phyloP scores from a whole-genome alignment of 2,797 vertebrate genomes.

The Silurus aristotelis region DNA sequence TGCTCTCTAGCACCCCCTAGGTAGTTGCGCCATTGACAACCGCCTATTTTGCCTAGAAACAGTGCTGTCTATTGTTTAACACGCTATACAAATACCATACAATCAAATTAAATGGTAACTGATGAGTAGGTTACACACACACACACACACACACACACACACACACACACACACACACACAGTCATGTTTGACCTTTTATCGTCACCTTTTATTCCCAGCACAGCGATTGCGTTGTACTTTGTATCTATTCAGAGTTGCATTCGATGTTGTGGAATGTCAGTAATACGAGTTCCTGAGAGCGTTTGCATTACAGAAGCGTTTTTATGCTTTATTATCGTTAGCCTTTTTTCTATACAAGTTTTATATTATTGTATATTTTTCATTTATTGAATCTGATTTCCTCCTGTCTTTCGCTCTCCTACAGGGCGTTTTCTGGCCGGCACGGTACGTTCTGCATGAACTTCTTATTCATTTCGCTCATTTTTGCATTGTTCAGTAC shows the following conservation, averaged over 20 bases:
- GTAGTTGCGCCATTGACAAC: no score
- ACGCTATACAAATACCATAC: no score
- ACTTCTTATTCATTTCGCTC: neutral
- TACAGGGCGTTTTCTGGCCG: conserved; percentile 92
- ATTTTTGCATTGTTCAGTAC: neutral
- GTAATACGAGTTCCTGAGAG: neutral
- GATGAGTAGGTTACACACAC: neutral
- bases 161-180: neutral
- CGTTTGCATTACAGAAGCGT: no score
- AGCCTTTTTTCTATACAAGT: no score
- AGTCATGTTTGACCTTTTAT: neutral
- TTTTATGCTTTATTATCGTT: no score
- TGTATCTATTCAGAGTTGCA: neutral
- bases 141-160: neutral
- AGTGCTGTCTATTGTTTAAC: no score
- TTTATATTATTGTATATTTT: neutral
- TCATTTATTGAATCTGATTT: neutral
- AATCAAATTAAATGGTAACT: neutral
- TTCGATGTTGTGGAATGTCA: neutral
- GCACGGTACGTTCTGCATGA: conserved; percentile 81
- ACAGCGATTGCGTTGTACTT: neutral
- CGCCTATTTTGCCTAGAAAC: no score
- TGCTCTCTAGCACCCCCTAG: no score
- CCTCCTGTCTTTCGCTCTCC: conserved; percentile 5
- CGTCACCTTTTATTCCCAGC: neutral